Conservation (phyloP, 1,140 invertebrate species). For the Phortica variegata region DNA sequence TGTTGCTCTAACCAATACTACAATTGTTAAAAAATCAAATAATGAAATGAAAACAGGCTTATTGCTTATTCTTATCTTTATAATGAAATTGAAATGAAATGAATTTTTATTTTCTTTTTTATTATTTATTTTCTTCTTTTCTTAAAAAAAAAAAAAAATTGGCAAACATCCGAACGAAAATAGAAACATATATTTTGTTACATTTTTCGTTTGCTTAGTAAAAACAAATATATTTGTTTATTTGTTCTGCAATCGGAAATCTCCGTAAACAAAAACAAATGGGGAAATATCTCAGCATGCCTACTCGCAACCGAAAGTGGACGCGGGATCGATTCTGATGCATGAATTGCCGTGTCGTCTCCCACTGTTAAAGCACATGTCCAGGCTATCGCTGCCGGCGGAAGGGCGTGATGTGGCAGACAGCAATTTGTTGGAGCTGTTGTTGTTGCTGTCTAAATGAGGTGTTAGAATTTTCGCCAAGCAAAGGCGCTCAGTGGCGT, state of each 20-base stretch:
- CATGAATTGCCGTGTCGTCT: constrained; percentile 17
- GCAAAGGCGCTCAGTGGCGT: constrained; percentile 18
- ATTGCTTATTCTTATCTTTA: too few species aligned
- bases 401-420: too few species aligned
- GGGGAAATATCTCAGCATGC: constrained; percentile 45
- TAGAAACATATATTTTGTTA: too few species aligned
- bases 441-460: constrained; percentile 10
- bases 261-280: constrained; percentile 31
- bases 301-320: neutral
- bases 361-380: constrained; percentile 2
- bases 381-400: constrained; percentile 7
- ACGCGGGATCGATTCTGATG: neutral
- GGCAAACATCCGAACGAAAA: too few species aligned
- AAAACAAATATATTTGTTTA: constrained; percentile 17
- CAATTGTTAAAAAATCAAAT: too few species aligned
- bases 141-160: too few species aligned
- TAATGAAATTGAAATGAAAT: too few species aligned
- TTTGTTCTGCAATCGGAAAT: constrained; percentile 24
- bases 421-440: constrained; percentile 10
- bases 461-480: constrained; percentile 29
- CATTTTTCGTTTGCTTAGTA: too few species aligned
- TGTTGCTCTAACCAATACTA: too few species aligned
- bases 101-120: too few species aligned
- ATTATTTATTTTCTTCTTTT: too few species aligned
- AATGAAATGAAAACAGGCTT: too few species aligned